Conservation (phyloP, 2,888 invertebrate genomes). For the Bhutanitis thaidina region DNA sequence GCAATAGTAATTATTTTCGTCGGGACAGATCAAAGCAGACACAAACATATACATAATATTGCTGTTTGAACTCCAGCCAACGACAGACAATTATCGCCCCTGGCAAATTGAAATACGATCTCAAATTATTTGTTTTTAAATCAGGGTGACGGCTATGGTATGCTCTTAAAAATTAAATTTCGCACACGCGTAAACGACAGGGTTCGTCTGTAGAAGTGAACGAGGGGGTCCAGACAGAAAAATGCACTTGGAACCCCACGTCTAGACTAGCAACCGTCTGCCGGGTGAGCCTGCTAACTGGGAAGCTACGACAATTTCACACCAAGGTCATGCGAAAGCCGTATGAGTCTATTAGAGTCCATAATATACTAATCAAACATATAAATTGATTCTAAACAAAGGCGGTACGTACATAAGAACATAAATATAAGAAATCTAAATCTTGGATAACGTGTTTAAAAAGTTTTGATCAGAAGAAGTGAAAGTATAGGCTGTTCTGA, state of each 20-base stretch:
- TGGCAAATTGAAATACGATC: constrained; percentile 22
- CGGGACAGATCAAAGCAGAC: constrained; percentile 9
- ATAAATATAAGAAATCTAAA: too few relatives aligned
- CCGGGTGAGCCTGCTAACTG: constrained; percentile 35
- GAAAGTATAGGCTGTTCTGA: too few relatives aligned
- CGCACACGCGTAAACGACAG: constrained; percentile 59
- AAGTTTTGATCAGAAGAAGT: too few relatives aligned
- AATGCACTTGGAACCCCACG: constrained; percentile 75
- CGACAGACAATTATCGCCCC: constrained; percentile 19
- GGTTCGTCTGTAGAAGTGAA: constrained; percentile 42
- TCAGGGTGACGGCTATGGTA: constrained; percentile 25
- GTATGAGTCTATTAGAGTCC: background rate
- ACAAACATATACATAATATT: background rate
- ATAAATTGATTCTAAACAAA: too few relatives aligned
- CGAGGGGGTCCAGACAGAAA: constrained; percentile 74
- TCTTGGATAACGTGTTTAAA: too few relatives aligned
- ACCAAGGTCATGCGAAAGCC: background rate
- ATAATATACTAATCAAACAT: too few relatives aligned
- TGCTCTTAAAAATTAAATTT: constrained; percentile 61
- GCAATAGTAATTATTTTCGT: constrained; percentile 1
- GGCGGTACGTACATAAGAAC: too few relatives aligned
- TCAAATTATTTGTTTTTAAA: constrained; percentile 15
- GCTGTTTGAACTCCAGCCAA: constrained; percentile 1
- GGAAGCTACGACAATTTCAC: constrained; percentile 37
- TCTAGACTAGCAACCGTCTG: constrained; percentile 71